These are phyloP conservation scores for Pseudococcus jackbeardsleyi DNA, from an alignment of 2,888 invertebrate species.

Conservation along the genomic window DNA sequence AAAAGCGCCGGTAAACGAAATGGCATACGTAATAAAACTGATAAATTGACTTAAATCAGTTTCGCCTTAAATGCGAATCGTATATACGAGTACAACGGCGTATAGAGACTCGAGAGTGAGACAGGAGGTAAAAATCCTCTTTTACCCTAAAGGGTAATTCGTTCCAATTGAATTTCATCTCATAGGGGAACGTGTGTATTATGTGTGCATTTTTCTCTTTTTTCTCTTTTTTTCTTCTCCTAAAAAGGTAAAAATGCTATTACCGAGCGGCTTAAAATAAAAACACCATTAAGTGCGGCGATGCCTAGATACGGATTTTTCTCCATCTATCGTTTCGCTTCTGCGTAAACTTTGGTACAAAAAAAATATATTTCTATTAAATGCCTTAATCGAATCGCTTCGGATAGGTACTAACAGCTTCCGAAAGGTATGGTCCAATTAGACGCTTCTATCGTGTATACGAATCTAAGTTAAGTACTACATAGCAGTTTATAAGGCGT, in stretches of 20 bases:
- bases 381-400: neutral
- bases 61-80: conserved; percentile 31
- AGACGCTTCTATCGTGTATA: neutral
- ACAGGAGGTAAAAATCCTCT: conserved; percentile 33
- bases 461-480: neutral
- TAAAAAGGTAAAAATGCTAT: conserved; percentile 28
- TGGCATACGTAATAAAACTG: conserved; percentile 43
- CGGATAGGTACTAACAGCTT: neutral
- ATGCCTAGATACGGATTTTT: neutral
- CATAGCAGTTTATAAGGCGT: neutral
- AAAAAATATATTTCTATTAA: neutral
- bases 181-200: conserved; percentile 1
- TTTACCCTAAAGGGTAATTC: conserved; percentile 54
- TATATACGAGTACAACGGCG: neutral
- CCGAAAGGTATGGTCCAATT: conserved; percentile 48
- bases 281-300: conserved; percentile 1
- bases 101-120: neutral
- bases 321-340: too few species aligned
- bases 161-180: conserved; percentile 49
- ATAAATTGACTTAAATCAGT: conserved; percentile 53
- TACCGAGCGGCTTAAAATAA: conserved; percentile 32
- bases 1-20: conserved; percentile 43
- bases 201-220: conserved; percentile 28
- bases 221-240: neutral
- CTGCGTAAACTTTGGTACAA: too few species aligned